phyloP scores from a whole-genome alignment of 64 coral and sea anemone genomes.

The Trachythela sp. region DNA sequence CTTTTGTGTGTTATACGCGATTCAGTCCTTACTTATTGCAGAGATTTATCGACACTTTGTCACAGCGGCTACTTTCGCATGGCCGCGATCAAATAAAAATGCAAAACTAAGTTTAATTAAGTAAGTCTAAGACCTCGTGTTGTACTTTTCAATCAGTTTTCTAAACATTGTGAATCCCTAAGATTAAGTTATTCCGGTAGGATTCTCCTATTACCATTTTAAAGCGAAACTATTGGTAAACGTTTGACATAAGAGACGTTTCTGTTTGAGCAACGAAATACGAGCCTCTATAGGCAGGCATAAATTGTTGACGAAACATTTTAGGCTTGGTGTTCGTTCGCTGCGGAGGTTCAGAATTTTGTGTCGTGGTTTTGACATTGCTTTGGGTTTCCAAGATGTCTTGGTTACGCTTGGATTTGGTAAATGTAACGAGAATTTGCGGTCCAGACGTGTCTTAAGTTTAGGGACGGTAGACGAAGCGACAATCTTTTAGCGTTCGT shows the following conservation, averaged over 20 bases:
- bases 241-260: constrained; percentile 3
- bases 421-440: background rate
- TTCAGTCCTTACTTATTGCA: no score
- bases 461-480: background rate
- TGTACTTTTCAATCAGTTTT: background rate
- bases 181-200: constrained; percentile 20
- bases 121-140: background rate
- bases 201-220: constrained; percentile 16
- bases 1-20: no score
- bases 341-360: background rate
- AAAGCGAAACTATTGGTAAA: constrained; percentile 16
- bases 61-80: no score
- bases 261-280: constrained; percentile 6
- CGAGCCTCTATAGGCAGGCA: background rate
- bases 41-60: no score
- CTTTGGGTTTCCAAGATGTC: background rate
- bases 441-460: background rate
- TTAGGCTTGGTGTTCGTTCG: background rate
- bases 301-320: background rate
- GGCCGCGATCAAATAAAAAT: no score
- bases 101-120: no score
- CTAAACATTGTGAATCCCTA: constrained; percentile 14
- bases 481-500: background rate
- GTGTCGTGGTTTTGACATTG: background rate
- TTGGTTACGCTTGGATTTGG: background rate